Evolutionary conservation across 2,888 invertebrate genomes (phyloP), one percentile per base, ranked within the genome.

Genomic region (Tolmerus cingulatus): DNA sequence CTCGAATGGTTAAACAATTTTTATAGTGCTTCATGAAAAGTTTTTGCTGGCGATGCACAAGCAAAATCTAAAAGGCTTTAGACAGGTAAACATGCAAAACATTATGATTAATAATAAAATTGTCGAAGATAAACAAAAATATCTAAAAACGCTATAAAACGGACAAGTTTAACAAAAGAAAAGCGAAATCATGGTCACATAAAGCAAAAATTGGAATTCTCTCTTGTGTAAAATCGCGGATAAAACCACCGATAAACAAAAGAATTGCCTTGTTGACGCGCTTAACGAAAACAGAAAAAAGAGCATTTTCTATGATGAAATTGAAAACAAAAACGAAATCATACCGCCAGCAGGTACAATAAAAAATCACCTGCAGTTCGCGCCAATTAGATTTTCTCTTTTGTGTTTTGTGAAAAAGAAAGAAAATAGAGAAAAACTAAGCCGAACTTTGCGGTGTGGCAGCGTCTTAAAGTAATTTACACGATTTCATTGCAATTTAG

Each of bases 181-280:
- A 76, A 76, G 76, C 76, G 34, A 76, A 76, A 37, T 76, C 76
- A 76, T 76, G 76, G 76, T 76, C 76, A 76, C 76, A 76, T 76
- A 0, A 76, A 76, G 76, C 16, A 76, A 37, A 37, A 76, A 76
- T 76, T 76, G 19, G 19, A 76, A 76, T 76, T 76, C 37, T 76
- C 76, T 37, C 76, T 37, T 34, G 34, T 66, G 12, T 66, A 66
- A 76, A n/a, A 76, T 34, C 37, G 76, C 37, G 27, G 37, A 34
- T 76, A 76, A 76, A 37, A 76, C 37, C 37, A 16, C 76, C 76
- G 19, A 34, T 37, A 76, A 37, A 76, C 76, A 76, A 76, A 76
- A 76, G 76, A 76, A 76, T 76, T 76, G 76, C 76, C 34, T 30
- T 12, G 66, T 76, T 76, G 76, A 30, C 76, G 34, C 37, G 76